These are phyloP conservation scores for Poecilus cupreus DNA, from an alignment of 2,888 invertebrate genomes.

Conservation along the genomic window DNA sequence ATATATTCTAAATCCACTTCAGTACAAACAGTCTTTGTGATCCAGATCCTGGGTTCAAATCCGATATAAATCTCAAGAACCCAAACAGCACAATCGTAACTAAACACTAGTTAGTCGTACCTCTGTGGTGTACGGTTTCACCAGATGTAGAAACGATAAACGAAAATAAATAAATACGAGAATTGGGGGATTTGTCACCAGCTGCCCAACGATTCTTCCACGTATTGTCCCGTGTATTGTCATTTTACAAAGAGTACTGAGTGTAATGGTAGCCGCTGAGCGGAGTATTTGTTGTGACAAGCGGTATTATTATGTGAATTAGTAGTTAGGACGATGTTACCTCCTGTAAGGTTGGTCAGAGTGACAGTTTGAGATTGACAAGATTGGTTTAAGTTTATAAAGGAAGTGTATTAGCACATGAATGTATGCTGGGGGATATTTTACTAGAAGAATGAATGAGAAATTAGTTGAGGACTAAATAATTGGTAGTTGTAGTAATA, in stretches of 20 bases:
- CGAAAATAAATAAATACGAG: conserved; percentile 2
- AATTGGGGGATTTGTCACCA: not conserved
- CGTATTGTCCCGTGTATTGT: not conserved
- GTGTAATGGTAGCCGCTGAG: too few species aligned
- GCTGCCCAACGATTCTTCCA: not conserved
- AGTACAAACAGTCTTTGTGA: not conserved
- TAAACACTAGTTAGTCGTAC: not conserved
- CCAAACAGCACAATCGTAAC: not conserved
- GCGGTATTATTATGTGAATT: conserved; percentile 4
- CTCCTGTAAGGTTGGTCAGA: not conserved
- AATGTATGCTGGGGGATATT: not conserved
- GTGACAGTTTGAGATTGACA: not conserved
- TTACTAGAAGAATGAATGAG: not conserved
- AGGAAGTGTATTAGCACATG: not conserved
- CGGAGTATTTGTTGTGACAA: not conserved
- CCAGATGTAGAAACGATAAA: conserved; percentile 12
- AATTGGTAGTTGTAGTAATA: too few species aligned
- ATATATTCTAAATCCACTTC: not conserved
- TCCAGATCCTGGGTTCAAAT: not conserved
- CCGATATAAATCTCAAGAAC: not conserved
- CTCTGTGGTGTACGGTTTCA: not conserved
- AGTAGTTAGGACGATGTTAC: not conserved
- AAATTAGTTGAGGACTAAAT: too few species aligned
- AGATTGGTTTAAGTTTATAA: not conserved
- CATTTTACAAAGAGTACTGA: not conserved